These are phyloP conservation scores for Andrena minutula DNA, from an alignment of 2,888 invertebrate species.

Conservation along the genomic window DNA sequence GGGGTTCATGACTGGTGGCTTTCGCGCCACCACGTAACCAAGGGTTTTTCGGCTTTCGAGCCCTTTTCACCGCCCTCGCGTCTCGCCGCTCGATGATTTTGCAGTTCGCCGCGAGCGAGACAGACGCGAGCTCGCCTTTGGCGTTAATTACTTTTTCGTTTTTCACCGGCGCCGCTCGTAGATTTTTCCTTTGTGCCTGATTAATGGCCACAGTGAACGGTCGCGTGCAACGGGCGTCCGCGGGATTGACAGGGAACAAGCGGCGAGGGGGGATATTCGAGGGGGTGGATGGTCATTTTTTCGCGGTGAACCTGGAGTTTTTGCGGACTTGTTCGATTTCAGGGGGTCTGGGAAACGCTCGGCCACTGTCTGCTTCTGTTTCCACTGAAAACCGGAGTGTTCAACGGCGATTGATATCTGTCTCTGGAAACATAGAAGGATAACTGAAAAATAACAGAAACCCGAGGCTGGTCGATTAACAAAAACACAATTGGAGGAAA, in stretches of 20 bases:
- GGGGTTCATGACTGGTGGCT: conserved; percentile 34
- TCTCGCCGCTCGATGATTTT: conserved; percentile 41
- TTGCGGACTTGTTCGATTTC: conserved; percentile 2
- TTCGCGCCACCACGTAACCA: conserved; percentile 6
- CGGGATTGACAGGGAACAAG: conserved; percentile 33
- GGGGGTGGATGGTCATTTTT: conserved; percentile 22
- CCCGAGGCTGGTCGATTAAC: no score
- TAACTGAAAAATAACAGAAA: no score
- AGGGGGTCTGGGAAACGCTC: not conserved
- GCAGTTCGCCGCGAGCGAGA: conserved; percentile 23
- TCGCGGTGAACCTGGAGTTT: not conserved
- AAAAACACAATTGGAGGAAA: no score
- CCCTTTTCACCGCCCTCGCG: not conserved
- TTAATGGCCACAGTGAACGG: conserved; percentile 49
- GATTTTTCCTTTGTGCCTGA: conserved; percentile 49
- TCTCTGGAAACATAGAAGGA: not conserved
- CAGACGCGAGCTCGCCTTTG: conserved; percentile 10
- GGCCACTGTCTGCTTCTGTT: not conserved
- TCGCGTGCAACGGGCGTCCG: conserved; percentile 34
- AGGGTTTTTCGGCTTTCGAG: conserved; percentile 27
- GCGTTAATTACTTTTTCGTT: conserved; percentile 59
- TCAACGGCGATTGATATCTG: not conserved
- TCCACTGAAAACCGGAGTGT: conserved; percentile 2
- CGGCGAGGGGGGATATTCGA: conserved; percentile 5
- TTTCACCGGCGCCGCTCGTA: conserved; percentile 26